Percentiles rank a stretch among this genome's conserved stretches.
Evolutionary conservation across 2,113 vertebrate species (phyloP).

Genomic region (Craseonycteris thonglongyai): DNA sequence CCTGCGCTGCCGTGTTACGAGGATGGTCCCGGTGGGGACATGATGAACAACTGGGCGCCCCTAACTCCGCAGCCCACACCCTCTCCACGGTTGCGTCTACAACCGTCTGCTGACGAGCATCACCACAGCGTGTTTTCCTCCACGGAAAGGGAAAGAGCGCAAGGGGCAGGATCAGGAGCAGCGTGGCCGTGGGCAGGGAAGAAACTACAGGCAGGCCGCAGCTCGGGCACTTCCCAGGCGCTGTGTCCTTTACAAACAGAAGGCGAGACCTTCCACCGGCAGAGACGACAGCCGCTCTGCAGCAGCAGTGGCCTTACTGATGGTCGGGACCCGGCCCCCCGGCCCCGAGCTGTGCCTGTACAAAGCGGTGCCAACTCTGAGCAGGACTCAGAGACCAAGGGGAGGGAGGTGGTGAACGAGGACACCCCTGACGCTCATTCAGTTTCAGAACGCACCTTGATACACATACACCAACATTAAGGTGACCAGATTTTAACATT

Average conservation of each 20-base stretch:
- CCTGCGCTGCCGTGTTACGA: background rate
- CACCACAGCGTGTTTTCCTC: background rate
- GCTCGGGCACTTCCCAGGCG: background rate
- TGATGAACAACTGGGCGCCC: background rate
- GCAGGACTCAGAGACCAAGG: background rate
- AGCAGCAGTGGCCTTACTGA: background rate
- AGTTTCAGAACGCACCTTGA: conserved; percentile 18
- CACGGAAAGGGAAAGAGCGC: background rate
- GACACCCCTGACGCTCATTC: background rate
- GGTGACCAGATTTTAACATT: too few species aligned
- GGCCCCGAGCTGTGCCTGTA: background rate
- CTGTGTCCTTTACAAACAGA: background rate
- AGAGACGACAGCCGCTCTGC: background rate
- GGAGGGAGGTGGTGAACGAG: background rate
- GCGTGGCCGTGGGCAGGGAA: background rate
- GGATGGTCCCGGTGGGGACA: background rate
- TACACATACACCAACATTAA: background rate
- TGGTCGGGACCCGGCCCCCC: background rate
- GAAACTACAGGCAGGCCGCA: background rate
- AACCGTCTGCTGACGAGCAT: background rate
- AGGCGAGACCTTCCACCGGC: background rate
- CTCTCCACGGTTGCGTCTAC: too few species aligned
- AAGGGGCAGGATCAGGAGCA: too few species aligned
- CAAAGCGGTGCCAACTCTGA: background rate
- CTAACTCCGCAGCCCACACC: background rate